Base-by-base conservation (phyloP, 2,888 invertebrate genomes). In the Nowickia ferox region DNA sequence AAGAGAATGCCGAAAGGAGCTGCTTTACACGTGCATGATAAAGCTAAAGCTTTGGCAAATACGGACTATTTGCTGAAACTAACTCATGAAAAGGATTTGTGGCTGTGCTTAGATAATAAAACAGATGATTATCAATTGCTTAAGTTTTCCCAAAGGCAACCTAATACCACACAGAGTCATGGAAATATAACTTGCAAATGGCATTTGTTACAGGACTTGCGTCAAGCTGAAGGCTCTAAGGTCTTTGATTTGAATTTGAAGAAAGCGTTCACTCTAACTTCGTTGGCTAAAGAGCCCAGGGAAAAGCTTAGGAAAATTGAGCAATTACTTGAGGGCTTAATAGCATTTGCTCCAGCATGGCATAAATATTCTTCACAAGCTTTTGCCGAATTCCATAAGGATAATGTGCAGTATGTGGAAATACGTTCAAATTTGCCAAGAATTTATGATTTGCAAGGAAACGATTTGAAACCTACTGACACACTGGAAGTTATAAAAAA, bases 1-100 rank as follows among this genome's bases (percentile, higher is more conserved):
- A 93, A 94, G 76, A 92, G 92, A 65, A 94, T 97, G 93, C 97
- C 97, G 0, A 97, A 97, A 93, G 97, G 96, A 9, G 95, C 94
- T 0, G 94, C 95, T 0, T 92, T 96, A 9, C 96, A 96, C 89
- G 93, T 94, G 0, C 96, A 96, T 89, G 94, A 96, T 84, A 94
- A 94, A 85, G 95, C 95, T 84, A 94, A 94, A 85, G 95, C 95
- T 0, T 92, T 95, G 2, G 93, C 94, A 9, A 94, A 94, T 0
- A 91, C 94, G 0, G 95, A 96, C 84, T 95, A 94, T 87, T 88
- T 96, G 0, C 89, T 95, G 59, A 94, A 95, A n/a, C 79, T 89
- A 1, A 88, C 86, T 0, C 63, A 76, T 6, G 65, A 46, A 2
- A 10, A 86, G 0, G 48, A 89, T 63, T 76, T 90, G n/a, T 90